Conservation (phyloP, 2,888 invertebrate species). For the Leucophenga montana region DNA sequence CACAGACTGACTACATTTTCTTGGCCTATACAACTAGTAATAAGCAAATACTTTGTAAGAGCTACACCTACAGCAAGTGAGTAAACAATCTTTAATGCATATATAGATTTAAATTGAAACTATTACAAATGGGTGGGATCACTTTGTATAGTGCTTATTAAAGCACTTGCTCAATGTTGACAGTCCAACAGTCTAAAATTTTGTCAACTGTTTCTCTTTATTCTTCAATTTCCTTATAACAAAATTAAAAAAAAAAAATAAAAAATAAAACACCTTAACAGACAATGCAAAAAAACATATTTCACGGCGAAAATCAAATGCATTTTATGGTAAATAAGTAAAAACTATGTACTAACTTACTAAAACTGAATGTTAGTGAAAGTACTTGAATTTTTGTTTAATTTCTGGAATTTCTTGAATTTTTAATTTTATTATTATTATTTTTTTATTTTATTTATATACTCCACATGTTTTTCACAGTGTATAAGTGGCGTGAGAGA, state of each 20-base stretch:
- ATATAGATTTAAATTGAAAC: neutral
- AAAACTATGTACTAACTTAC: slow-evolving; percentile 35
- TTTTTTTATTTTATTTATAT: slow-evolving; percentile 30
- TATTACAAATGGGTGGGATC: neutral
- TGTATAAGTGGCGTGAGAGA: too few species aligned
- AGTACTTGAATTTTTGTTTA: slow-evolving; percentile 31
- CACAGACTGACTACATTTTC: slow-evolving; percentile 61
- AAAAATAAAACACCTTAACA: slow-evolving; percentile 42
- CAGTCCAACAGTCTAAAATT: slow-evolving; percentile 36
- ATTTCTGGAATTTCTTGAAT: too few species aligned
- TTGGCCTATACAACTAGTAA: slow-evolving; percentile 61
- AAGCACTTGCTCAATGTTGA: slow-evolving; percentile 30
- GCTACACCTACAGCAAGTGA: slow-evolving; percentile 66
- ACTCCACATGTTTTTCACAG: too few species aligned
- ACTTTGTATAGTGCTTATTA: neutral
- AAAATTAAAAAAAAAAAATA: slow-evolving; percentile 21
- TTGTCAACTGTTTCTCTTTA: slow-evolving; percentile 49
- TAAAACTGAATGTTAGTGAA: slow-evolving; percentile 38
- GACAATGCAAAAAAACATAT: slow-evolving; percentile 71
- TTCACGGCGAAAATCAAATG: slow-evolving; percentile 71
- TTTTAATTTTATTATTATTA: neutral
- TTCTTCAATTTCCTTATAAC: slow-evolving; percentile 46
- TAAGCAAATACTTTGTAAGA: slow-evolving; percentile 60
- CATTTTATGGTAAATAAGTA: slow-evolving; percentile 69
- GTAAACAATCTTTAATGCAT: slow-evolving; percentile 35